Percentiles rank a stretch among this genome's conserved stretches.
phyloP scores from a whole-genome alignment of 2,888 invertebrate species.

The Lysandra bellargus region DNA sequence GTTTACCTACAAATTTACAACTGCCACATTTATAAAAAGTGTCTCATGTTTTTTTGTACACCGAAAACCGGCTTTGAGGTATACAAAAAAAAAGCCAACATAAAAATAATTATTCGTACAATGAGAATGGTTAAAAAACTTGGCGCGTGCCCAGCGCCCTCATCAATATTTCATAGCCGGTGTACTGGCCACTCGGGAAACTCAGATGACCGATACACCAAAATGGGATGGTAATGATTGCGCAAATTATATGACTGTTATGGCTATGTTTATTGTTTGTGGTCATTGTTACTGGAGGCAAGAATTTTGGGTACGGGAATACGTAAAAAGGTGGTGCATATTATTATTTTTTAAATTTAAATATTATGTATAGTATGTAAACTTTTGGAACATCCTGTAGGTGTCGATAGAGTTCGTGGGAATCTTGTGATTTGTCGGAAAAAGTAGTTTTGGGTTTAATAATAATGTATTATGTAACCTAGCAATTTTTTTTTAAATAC shows the following conservation, averaged over 20 bases:
- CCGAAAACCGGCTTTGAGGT: background rate
- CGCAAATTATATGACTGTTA: background rate
- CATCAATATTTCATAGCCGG: conserved; percentile 60
- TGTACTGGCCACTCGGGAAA: background rate
- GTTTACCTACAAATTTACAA: background rate
- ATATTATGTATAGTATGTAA: no score
- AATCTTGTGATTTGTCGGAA: no score
- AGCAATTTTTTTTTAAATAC: no score
- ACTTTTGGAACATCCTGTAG: no score
- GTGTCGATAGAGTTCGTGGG: no score
- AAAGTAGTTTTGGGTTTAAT: no score
- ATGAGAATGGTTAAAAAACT: background rate
- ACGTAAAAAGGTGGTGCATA: background rate
- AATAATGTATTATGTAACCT: no score
- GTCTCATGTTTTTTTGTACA: background rate
- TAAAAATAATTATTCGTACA: conserved; percentile 5
- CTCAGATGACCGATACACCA: background rate
- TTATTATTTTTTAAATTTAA: no score
- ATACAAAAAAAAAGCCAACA: background rate
- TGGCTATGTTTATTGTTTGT: background rate
- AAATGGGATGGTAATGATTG: background rate
- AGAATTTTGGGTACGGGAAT: background rate
- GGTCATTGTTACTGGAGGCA: background rate
- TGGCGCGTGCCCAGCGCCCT: conserved; percentile 41
- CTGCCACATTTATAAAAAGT: conserved; percentile 3